Conservation (phyloP, 2,797 vertebrate genomes). For the Tamandua tetradactyla region DNA sequence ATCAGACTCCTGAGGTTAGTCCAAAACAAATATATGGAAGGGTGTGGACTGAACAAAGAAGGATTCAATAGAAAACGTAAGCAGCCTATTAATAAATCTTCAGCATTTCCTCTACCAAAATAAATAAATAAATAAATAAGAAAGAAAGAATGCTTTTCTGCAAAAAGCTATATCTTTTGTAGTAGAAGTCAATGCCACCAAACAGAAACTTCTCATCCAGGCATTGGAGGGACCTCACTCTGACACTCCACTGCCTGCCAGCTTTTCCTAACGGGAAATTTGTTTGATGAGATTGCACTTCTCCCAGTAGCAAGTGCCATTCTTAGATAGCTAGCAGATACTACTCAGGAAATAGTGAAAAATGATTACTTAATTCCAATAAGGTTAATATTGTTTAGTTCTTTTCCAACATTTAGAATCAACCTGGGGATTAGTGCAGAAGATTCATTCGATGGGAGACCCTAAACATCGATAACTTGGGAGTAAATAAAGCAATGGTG, state of each 20-base stretch:
- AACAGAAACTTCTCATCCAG: background rate
- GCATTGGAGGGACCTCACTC: background rate
- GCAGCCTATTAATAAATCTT: background rate
- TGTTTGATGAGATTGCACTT: background rate
- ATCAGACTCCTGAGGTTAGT: too few relatives aligned
- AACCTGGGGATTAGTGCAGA: background rate
- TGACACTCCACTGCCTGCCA: too few relatives aligned
- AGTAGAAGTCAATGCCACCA: background rate
- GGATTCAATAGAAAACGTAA: background rate
- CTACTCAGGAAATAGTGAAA: background rate
- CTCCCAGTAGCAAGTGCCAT: background rate
- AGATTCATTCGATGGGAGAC: background rate
- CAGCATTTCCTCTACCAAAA: background rate
- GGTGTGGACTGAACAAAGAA: background rate
- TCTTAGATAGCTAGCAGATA: background rate
- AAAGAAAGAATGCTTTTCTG: background rate
- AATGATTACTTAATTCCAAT: background rate
- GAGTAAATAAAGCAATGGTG: background rate
- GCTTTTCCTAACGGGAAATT: background rate
- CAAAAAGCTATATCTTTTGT: background rate
- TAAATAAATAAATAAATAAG: too few relatives aligned
- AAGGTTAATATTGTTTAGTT: background rate
- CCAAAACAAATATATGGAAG: too few relatives aligned
- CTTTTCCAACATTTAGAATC: slow-evolving; percentile 1
- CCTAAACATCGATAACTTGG: background rate